phyloP scores from a whole-genome alignment of 2,888 invertebrate genomes.

The Meiosimyza platycephala region DNA sequence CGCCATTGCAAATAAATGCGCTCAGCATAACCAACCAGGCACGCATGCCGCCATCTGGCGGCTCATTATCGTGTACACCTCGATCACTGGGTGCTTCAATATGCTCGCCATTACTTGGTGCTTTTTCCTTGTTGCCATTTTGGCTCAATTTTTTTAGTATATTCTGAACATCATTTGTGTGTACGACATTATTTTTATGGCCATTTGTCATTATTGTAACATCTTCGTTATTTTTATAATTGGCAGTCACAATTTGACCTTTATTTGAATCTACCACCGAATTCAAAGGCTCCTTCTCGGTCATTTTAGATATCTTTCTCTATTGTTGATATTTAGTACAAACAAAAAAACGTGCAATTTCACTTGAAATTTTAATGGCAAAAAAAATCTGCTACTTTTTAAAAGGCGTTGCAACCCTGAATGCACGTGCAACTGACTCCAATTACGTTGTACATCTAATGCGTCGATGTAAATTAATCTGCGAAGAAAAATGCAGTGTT shows the following conservation, averaged over 20 bases:
- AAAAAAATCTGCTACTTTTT: no score
- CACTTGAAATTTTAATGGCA: no score
- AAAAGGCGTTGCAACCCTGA: no score
- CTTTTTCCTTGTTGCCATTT: not conserved
- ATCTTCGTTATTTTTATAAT: not conserved
- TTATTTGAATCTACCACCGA: not conserved
- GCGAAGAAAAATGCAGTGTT: no score
- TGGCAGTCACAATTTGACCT: not conserved
- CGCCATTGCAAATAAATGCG: constrained; percentile 89
- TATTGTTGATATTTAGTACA: no score
- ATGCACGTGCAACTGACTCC: no score
- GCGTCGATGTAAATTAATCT: no score
- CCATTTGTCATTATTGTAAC: not conserved
- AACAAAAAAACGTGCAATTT: no score
- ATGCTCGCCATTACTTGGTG: constrained; percentile 47
- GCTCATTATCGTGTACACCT: constrained; percentile 65
- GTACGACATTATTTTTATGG: not conserved
- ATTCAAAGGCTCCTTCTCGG: constrained; percentile 15
- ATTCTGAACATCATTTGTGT: constrained; percentile 14
- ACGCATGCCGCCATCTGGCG: constrained; percentile 78
- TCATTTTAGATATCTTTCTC: not conserved
- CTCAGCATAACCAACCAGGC: constrained; percentile 86
- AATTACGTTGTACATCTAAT: no score
- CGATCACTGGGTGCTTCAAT: constrained; percentile 60
- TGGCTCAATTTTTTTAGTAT: constrained; percentile 21